Evolutionary conservation across 2,888 invertebrate species (phyloP).

Genomic region (Heliconius hortense): DNA sequence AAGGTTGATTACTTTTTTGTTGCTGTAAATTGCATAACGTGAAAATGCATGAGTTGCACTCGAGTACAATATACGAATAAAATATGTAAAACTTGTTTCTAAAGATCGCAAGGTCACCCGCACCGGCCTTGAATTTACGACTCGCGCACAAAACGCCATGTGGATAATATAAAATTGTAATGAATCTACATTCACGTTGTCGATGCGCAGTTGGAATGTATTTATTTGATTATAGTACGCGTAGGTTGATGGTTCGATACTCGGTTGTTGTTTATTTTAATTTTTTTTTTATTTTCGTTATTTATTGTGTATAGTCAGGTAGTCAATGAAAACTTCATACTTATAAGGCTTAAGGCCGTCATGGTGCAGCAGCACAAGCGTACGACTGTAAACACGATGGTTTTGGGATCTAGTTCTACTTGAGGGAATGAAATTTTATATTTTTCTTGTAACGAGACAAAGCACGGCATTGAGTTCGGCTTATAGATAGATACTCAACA

Average conservation of each 20-base stretch:
- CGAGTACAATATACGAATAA: background rate
- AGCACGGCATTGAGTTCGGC: too few relatives aligned
- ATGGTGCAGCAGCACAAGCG: too few relatives aligned
- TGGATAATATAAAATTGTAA: background rate
- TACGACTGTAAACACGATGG: too few relatives aligned
- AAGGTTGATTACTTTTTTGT: too few relatives aligned
- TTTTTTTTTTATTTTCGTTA: background rate
- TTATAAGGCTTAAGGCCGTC: too few relatives aligned
- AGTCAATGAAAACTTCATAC: background rate
- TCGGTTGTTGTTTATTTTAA: background rate
- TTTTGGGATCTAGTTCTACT: too few relatives aligned
- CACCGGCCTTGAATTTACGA: constrained; percentile 30
- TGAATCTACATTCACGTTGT: background rate
- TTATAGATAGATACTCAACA: too few relatives aligned
- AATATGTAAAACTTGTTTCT: constrained; percentile 30
- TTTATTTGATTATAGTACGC: background rate
- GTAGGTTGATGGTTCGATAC: background rate
- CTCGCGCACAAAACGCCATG: background rate
- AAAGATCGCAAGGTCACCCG: constrained; percentile 29
- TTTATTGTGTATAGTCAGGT: background rate
- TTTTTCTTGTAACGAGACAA: too few relatives aligned
- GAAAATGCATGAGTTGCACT: too few relatives aligned
- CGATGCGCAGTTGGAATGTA: background rate
- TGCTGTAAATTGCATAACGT: too few relatives aligned
- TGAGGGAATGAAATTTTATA: too few relatives aligned